A percentile compares a stretch with the other conserved stretches of the same genome.
Conservation (phyloP, 2,113 vertebrate genomes). For the Cynoglossus semilaevis region DNA sequence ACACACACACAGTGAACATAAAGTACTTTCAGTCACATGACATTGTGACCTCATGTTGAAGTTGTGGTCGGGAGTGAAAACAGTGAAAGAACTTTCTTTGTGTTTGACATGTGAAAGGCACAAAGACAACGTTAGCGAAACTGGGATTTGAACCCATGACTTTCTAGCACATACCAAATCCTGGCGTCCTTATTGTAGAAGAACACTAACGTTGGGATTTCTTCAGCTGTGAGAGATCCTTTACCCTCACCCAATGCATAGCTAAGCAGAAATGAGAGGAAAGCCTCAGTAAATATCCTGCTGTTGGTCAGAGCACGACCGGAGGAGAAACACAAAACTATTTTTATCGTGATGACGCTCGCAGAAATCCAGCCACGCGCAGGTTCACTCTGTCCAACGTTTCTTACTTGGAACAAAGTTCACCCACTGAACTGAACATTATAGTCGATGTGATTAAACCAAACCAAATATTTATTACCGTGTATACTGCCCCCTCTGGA, state of each 20-base stretch:
- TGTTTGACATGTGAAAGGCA: too few species aligned
- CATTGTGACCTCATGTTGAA: too few species aligned
- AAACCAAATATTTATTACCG: constrained; percentile 14
- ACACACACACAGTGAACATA: too few species aligned
- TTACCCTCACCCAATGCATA: neutral
- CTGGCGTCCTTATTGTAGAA: too few species aligned
- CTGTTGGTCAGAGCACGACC: neutral
- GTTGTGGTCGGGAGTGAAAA: too few species aligned
- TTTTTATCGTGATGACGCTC: neutral
- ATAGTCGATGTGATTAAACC: constrained; percentile 19
- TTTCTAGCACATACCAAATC: too few species aligned
- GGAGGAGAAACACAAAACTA: neutral
- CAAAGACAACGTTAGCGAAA: too few species aligned
- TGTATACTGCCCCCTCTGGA: constrained; percentile 8
- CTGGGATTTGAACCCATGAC: too few species aligned
- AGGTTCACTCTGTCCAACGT: constrained; percentile 7
- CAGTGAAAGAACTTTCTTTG: too few species aligned
- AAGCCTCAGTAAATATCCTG: neutral
- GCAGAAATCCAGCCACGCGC: constrained; percentile 1
- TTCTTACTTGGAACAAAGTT: neutral
- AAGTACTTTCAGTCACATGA: too few species aligned
- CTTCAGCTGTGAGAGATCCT: too few species aligned
- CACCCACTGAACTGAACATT: neutral
- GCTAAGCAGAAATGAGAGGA: neutral
- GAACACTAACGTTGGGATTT: too few species aligned